phyloP scores from a whole-genome alignment of 2,888 invertebrate genomes.

The Byasa hedistus region DNA sequence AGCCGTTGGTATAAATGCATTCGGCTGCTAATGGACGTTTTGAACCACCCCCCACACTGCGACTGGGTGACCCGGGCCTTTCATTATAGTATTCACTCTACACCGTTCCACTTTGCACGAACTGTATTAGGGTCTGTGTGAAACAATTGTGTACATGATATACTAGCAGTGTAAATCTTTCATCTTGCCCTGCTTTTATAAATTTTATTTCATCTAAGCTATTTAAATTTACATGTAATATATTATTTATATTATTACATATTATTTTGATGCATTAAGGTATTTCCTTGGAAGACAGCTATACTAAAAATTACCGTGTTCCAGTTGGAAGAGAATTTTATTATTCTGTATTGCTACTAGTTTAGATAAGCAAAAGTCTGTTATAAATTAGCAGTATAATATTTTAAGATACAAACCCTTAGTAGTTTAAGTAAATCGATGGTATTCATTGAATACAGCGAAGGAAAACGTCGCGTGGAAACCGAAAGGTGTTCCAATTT shows the following conservation, averaged over 20 bases:
- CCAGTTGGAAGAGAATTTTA: too few relatives aligned
- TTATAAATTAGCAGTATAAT: too few relatives aligned
- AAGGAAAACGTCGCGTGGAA: too few relatives aligned
- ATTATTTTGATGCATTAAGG: too few relatives aligned
- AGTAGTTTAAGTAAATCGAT: too few relatives aligned
- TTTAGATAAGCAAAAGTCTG: too few relatives aligned
- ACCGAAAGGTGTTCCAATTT: too few relatives aligned
- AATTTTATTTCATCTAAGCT: neutral
- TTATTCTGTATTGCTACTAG: too few relatives aligned
- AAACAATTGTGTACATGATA: slow-evolving; percentile 7
- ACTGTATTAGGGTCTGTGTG: slow-evolving; percentile 6
- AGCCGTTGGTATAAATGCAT: slow-evolving; percentile 52
- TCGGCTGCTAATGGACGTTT: slow-evolving; percentile 50
- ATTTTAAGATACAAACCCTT: too few relatives aligned
- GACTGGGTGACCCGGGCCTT: slow-evolving; percentile 42
- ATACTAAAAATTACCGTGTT: too few relatives aligned
- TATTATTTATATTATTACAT: neutral
- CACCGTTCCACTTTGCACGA: slow-evolving; percentile 36
- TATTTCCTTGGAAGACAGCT: too few relatives aligned
- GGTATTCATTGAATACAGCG: too few relatives aligned
- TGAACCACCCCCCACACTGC: slow-evolving; percentile 43
- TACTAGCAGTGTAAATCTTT: neutral
- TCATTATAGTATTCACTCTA: slow-evolving; percentile 43
- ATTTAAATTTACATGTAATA: neutral
- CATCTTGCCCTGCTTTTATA: neutral